Evolutionary conservation across 2,113 vertebrate genomes (phyloP), one percentile per base, ranked within the genome.

Genomic region (Hoplias malabaricus): DNA sequence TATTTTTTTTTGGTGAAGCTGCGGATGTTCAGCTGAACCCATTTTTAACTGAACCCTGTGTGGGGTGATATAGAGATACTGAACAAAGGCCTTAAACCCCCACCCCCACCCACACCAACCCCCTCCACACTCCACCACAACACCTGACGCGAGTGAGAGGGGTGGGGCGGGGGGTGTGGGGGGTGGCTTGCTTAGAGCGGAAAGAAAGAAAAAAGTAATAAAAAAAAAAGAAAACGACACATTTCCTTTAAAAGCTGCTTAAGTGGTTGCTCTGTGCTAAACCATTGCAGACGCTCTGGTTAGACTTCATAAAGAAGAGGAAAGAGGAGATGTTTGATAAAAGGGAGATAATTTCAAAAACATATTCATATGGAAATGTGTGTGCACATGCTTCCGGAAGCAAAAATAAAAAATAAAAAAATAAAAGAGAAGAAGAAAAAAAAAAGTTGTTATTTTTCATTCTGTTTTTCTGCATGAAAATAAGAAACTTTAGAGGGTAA

Each of bases 41-140:
- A 92, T 92, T 91, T 92, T 85, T 92, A 93, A 93, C 93, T 91
- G 93, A 94, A 91, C 90, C 90, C 66, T 61, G 87, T 89, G 89
- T 89, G 89, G 87, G 90, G 88, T 92, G 93, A 94, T 93, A 88
- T 83, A 87, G 84, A 69, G 92, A 93, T 93, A 93, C 89, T n/a
- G 80, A 84, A 81, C 84, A 87, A 89, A 90, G 87, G 67, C 81
- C 84, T 86, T 87, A 83, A 7, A 87, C 89, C 82, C 33, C 33
- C 38, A 38, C 40, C 57, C 71, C 67, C 77, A 57, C 73, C 74
- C 74, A n/a, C 25, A 8, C 19, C 34, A 29, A 16, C 21, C 79
- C 53, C 66, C 73, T 57, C 72, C 46, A 14, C 38, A 31, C 73
- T 62, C 34, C 57, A 83, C 81, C 81, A 75, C 81, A 83, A 80